Conservation (phyloP, 2,888 invertebrate species). For the Tachystola acroxantha region DNA sequence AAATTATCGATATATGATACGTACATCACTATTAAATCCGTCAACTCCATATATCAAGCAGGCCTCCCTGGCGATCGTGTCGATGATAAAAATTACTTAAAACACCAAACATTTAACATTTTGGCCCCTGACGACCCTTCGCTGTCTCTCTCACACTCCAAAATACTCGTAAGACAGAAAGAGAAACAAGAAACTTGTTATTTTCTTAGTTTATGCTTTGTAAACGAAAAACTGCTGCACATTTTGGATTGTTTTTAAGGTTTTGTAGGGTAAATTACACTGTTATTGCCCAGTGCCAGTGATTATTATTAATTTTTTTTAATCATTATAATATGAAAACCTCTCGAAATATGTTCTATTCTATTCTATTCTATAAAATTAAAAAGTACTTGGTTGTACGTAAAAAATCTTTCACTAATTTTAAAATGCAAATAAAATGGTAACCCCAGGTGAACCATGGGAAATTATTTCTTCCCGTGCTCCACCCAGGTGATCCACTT, state of each 20-base stretch:
- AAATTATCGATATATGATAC: constrained; percentile 30
- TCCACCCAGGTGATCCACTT: too few species aligned
- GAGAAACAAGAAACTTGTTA: constrained; percentile 19
- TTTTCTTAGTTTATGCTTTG: constrained; percentile 32
- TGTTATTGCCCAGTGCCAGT: too few species aligned
- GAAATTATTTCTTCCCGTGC: too few species aligned
- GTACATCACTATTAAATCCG: constrained; percentile 51
- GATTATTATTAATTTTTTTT: too few species aligned
- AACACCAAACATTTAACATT: constrained; percentile 74
- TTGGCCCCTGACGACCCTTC: constrained; percentile 45
- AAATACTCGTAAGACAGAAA: constrained; percentile 19
- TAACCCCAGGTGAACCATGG: too few species aligned
- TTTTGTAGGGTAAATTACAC: too few species aligned
- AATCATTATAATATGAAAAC: too few species aligned
- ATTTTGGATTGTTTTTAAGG: constrained; percentile 20
- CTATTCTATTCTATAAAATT: too few species aligned
- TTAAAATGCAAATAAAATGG: too few species aligned
- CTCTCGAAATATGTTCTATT: too few species aligned
- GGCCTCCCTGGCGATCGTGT: constrained; percentile 71
- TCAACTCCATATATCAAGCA: constrained; percentile 67
- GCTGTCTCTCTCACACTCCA: constrained; percentile 38
- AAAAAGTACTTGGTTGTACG: too few species aligned
- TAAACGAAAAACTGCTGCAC: constrained; percentile 25
- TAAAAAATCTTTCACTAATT: too few species aligned
- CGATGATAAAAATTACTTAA: constrained; percentile 77